phyloP scores from a whole-genome alignment of 2,797 vertebrate genomes.

The Chanos chanos region DNA sequence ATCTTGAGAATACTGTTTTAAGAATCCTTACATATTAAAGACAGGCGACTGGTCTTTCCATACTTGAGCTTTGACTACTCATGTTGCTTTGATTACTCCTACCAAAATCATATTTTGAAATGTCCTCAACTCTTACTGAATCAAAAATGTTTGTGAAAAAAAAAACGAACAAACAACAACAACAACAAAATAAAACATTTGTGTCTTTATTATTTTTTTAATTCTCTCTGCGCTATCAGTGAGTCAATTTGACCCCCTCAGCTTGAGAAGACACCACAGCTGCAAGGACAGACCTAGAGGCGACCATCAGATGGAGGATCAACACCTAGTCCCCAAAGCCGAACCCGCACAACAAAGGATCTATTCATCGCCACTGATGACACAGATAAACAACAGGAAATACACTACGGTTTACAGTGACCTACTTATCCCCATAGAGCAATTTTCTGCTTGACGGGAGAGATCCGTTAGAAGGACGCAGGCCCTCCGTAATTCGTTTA shows the following conservation, averaged over 20 bases:
- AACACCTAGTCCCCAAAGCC: constrained; percentile 49
- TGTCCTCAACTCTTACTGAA: no score
- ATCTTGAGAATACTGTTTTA: no score
- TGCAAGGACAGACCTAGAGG: background rate
- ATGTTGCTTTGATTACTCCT: background rate
- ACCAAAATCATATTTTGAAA: background rate
- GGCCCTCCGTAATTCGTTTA: background rate
- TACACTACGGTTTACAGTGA: constrained; percentile 51
- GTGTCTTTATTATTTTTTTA: background rate
- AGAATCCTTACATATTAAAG: no score
- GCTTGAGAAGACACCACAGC: background rate
- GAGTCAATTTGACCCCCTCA: no score
- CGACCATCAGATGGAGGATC: constrained; percentile 40
- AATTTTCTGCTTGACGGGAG: constrained; percentile 45
- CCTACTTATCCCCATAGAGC: constrained; percentile 53
- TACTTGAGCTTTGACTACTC: background rate
- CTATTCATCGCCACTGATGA: constrained; percentile 22
- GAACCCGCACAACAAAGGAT: constrained; percentile 48
- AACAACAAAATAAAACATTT: no score
- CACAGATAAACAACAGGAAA: constrained; percentile 37
- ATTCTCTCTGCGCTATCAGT: background rate
- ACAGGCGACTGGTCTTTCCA: no score
- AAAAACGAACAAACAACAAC: no score
- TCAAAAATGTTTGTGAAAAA: no score
- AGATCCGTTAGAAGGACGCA: constrained; percentile 33